Percentiles rank a stretch among this genome's conserved stretches.
Conservation (phyloP, 1,140 invertebrate species). For the Armadillidium nasatum region DNA sequence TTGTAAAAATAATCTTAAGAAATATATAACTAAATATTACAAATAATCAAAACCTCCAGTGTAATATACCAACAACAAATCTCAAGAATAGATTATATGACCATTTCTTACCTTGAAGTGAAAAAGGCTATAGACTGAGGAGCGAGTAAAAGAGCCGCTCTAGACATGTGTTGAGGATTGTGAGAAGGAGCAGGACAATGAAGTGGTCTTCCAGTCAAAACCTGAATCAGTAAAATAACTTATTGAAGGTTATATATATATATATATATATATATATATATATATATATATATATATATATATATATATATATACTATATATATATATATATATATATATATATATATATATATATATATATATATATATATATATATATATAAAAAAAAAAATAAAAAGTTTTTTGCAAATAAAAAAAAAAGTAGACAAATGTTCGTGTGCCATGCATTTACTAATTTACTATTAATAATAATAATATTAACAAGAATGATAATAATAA, state of each 20-base stretch:
- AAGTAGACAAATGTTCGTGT: too few relatives aligned
- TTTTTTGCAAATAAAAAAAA: too few relatives aligned
- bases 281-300: constrained; percentile 12
- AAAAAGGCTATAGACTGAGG: constrained; percentile 88
- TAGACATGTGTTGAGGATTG: constrained; percentile 68
- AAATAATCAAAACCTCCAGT: not conserved
- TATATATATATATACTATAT: constrained; percentile 14
- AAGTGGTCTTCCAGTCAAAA: constrained; percentile 82
- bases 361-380: too few relatives aligned
- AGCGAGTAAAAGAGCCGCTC: constrained; percentile 81
- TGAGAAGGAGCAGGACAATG: constrained; percentile 60
- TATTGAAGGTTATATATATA: too few relatives aligned
- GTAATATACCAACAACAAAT: not conserved
- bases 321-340: constrained; percentile 6
- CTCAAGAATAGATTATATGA: not conserved
- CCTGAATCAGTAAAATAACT: too few relatives aligned
- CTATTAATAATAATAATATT: too few relatives aligned
- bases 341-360: not conserved
- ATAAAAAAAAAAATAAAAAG: too few relatives aligned
- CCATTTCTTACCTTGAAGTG: constrained; percentile 60
- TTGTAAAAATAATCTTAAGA: not conserved
- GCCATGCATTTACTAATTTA: too few relatives aligned
- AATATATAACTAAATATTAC: not conserved
- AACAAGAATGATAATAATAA: too few relatives aligned
- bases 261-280: constrained; percentile 1